Evolutionary conservation across 64 coral and sea anemone species (phyloP).

Genomic region (Pocillopora damicornis): DNA sequence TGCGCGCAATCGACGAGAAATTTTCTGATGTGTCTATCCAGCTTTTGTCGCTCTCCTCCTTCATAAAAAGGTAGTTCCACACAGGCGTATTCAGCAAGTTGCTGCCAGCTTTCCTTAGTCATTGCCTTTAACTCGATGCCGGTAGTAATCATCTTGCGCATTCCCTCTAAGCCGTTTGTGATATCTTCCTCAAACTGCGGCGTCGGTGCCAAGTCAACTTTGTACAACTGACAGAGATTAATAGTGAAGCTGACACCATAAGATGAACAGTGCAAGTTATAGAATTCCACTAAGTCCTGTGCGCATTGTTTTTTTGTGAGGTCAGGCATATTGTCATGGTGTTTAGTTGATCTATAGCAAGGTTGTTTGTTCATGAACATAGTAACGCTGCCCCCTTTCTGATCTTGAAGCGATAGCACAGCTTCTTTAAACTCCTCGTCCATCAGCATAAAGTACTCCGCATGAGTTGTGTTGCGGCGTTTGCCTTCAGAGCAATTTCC

Average conservation of each 20-base stretch:
- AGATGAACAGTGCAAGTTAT: neutral
- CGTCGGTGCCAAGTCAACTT: neutral
- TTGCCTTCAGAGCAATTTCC: conserved; percentile 11
- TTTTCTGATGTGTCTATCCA: conserved; percentile 12
- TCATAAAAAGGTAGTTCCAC: neutral
- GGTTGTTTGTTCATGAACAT: conserved; percentile 45
- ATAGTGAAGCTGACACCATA: neutral
- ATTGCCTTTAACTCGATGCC: conserved; percentile 36
- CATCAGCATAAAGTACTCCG: conserved; percentile 29
- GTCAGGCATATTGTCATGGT: neutral
- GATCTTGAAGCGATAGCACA: neutral
- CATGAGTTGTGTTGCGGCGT: conserved; percentile 28
- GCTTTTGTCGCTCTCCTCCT: conserved; percentile 13
- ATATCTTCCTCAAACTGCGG: neutral
- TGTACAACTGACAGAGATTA: conserved; percentile 26
- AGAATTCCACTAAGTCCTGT: conserved; percentile 12
- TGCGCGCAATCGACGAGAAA: neutral
- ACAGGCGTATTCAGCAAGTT: neutral
- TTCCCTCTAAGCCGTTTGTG: neutral
- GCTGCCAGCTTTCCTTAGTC: conserved; percentile 17
- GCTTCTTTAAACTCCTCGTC: conserved; percentile 22
- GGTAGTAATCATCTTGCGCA: conserved; percentile 5
- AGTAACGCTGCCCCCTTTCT: neutral
- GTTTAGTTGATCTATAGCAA: conserved; percentile 27
- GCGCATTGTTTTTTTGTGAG: conserved; percentile 16